Evolutionary conservation across 2,888 invertebrate genomes (phyloP), one percentile per base, ranked within the genome.

Genomic region (Petrophora chlorosata): DNA sequence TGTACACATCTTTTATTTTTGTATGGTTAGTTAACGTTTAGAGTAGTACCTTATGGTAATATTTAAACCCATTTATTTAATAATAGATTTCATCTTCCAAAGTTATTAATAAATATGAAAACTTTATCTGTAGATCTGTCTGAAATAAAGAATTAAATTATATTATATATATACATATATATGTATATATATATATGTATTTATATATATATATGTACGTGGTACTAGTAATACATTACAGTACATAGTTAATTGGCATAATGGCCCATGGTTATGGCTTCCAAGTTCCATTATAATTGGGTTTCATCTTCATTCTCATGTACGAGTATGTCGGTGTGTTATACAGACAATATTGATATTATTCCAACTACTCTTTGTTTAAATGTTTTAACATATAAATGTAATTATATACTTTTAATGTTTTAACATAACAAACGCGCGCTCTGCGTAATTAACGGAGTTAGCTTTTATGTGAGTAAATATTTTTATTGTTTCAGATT

Each of bases 221-320:
- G 23, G 17, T 35, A 56, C 29, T 56, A 30, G 47, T 43, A 56
- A 59, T 70, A 63, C 58, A 67, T 69, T 67, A 65, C 65, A 62
- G 60, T 62, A n/a, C n/a, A n/a, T n/a, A 65, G 65, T 67, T 73
- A 76, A 73, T 76, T 75, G 72, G 57, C 57, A 63, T 73, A 71
- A 71, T 72, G 52, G 64, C 52, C 46, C 60, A 62, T 58, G 64
- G 65, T 69, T 67, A 67, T 59, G 61, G 60, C 51, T 58, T 61
- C 61, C 56, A 55, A 66, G 63, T 63, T 56, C 57, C 52, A 67
- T 62, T 66, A 62, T 72, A 73, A 76, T 73, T 69, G 63, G 48
- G 59, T 66, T 69, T 64, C 53, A 56, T 65, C 65, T 65, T 60
- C 43, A 55, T n/a, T 23, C 7, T 8, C 15, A 59, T 52, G 46